These are phyloP conservation scores for Brachyhypopomus occidentalis DNA, from an alignment of 2,113 vertebrate species.

Conservation along the genomic window DNA sequence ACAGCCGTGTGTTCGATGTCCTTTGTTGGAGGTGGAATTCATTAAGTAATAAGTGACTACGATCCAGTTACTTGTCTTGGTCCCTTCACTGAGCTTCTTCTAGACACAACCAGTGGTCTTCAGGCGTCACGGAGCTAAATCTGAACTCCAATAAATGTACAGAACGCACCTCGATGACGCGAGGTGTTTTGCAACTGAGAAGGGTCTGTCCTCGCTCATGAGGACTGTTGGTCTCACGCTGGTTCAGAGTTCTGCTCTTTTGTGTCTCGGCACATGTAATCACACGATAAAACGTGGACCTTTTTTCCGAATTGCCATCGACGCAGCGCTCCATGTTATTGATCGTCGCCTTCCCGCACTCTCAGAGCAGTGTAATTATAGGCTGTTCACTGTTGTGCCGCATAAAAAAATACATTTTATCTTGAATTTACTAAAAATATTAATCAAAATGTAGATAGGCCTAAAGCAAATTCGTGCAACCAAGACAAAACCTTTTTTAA, in stretches of 20 bases:
- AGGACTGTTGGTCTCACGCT: not conserved
- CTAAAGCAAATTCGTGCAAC: no score
- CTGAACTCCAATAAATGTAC: not conserved
- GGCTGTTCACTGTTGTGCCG: not conserved
- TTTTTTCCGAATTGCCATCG: slow-evolving; percentile 26
- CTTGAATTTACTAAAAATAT: no score
- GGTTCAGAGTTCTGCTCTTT: not conserved
- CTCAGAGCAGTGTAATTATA: slow-evolving; percentile 43
- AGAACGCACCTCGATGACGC: not conserved
- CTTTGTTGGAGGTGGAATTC: no score
- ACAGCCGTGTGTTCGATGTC: no score
- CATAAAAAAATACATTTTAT: not conserved
- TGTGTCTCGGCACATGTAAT: slow-evolving; percentile 11
- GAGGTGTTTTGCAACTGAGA: not conserved
- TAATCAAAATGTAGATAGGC: no score
- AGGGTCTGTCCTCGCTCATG: not conserved
- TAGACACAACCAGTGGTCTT: not conserved
- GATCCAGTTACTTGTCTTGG: no score
- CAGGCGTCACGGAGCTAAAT: not conserved
- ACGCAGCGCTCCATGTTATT: slow-evolving; percentile 52
- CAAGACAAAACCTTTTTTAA: no score
- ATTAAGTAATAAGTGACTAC: no score
- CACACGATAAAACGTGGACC: slow-evolving; percentile 30
- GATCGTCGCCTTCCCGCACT: slow-evolving; percentile 47
- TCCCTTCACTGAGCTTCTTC: not conserved